Conservation (phyloP, 2,113 vertebrate genomes). For the Alethe castanea region DNA sequence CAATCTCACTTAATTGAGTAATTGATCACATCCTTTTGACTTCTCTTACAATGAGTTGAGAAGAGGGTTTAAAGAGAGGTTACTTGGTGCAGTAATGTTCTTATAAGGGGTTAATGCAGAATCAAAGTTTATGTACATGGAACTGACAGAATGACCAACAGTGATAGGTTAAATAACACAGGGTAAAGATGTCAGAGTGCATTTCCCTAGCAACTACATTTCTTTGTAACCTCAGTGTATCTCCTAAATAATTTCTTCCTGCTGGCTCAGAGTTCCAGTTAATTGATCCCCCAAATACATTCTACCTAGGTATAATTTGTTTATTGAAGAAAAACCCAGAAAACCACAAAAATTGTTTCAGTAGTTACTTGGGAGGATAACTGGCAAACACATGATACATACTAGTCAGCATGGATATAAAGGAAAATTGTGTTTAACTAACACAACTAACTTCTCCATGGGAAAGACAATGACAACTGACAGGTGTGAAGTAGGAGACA, state of each 20-base stretch:
- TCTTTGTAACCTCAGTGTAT: not conserved
- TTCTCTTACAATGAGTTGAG: not conserved
- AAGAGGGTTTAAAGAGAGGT: conserved; percentile 14
- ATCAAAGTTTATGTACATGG: not conserved
- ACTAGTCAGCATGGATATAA: not conserved
- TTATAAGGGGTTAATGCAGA: not conserved
- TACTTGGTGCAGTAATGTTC: not conserved
- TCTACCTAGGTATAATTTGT: not conserved
- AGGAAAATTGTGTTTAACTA: conserved; percentile 10
- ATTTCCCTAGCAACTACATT: not conserved
- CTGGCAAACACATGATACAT: not conserved
- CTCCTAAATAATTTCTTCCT: not conserved
- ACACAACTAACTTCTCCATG: not conserved
- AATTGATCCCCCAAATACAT: not conserved
- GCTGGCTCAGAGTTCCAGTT: not conserved
- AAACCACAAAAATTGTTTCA: not conserved
- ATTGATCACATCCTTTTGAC: conserved; percentile 27
- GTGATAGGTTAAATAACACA: not conserved
- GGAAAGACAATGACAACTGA: conserved; percentile 41
- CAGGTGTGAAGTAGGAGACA: conserved; percentile 9
- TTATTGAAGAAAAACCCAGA: not conserved
- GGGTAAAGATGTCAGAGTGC: not conserved
- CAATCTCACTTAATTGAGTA: conserved; percentile 34
- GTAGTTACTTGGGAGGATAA: not conserved
- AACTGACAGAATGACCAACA: not conserved